A percentile compares a stretch with the other conserved stretches of the same genome.
Conservation (phyloP, 1,140 invertebrate species). For the Venustaconcha ellipsiformis region DNA sequence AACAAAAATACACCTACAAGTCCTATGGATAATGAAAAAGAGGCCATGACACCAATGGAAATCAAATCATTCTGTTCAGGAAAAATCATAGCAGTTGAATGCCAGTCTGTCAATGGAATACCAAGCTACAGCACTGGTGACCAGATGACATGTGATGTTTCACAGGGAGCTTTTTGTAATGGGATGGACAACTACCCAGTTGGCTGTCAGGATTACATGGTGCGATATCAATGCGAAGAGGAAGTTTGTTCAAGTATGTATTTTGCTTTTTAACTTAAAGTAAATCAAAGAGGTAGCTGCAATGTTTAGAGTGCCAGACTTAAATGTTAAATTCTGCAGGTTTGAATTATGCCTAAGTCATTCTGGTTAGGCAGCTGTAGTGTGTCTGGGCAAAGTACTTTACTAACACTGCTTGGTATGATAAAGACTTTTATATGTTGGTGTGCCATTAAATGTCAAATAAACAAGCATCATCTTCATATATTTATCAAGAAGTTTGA, state of each 20-base stretch:
- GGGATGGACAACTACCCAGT: slow-evolving; percentile 15
- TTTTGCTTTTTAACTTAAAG: too few species aligned
- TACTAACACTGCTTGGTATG: too few species aligned
- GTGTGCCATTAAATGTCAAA: too few species aligned
- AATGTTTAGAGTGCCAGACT: too few species aligned
- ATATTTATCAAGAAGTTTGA: too few species aligned
- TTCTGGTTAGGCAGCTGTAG: too few species aligned
- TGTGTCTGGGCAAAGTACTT: too few species aligned
- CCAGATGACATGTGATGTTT: slow-evolving; percentile 23
- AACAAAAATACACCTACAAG: slow-evolving; percentile 28
- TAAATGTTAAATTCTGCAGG: too few species aligned
- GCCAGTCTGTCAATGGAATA: slow-evolving; percentile 25
- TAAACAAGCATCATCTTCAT: too few species aligned
- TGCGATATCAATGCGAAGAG: slow-evolving; percentile 20
- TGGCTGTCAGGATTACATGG: slow-evolving; percentile 15
- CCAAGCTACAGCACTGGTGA: slow-evolving; percentile 35
- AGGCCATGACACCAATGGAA: slow-evolving; percentile 29
- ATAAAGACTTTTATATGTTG: too few species aligned
- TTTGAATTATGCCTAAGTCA: too few species aligned
- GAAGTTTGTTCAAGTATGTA: slow-evolving; percentile 10
- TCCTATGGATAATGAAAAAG: slow-evolving; percentile 24
- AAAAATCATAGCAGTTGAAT: slow-evolving; percentile 33
- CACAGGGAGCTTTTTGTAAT: slow-evolving; percentile 12
- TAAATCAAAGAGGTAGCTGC: too few species aligned
- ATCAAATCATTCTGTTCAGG: slow-evolving; percentile 31